Evolutionary conservation across 2,113 vertebrate genomes (phyloP).

Genomic region (Urocynchramus pylzowi): DNA sequence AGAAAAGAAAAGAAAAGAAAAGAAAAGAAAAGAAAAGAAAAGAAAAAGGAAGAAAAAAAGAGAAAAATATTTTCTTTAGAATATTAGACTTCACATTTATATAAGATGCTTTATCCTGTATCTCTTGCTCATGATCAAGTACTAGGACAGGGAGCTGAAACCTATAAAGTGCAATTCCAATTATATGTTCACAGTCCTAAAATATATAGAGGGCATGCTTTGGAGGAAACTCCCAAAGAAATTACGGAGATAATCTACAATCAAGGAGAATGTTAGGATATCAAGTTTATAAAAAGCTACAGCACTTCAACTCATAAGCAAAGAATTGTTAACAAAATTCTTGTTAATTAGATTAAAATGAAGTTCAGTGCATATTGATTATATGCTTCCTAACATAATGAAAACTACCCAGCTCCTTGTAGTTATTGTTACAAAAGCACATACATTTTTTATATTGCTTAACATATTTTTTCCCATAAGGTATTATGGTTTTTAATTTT

Average conservation of each 20-base stretch:
- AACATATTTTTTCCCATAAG: background rate
- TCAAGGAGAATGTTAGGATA: background rate
- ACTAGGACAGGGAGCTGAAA: background rate
- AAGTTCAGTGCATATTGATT: background rate
- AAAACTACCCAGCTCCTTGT: background rate
- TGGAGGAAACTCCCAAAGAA: background rate
- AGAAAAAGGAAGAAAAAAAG: too few relatives aligned
- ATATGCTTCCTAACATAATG: background rate
- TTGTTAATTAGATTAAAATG: background rate
- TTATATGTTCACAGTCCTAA: background rate
- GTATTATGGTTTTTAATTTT: background rate
- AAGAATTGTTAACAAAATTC: background rate
- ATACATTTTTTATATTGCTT: background rate
- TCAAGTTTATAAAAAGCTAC: background rate
- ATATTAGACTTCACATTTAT: background rate
- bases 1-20: too few relatives aligned
- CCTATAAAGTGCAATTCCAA: background rate
- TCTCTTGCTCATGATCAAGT: background rate
- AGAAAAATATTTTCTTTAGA: background rate
- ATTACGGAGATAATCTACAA: background rate
- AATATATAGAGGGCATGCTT: background rate
- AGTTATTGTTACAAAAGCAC: background rate
- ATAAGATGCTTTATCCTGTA: background rate
- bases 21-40: too few relatives aligned
- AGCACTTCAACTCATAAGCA: background rate